A percentile compares a stretch with the other conserved stretches of the same genome.
Evolutionary conservation across 2,888 invertebrate genomes (phyloP).

Genomic region (Ceramica pisi): DNA sequence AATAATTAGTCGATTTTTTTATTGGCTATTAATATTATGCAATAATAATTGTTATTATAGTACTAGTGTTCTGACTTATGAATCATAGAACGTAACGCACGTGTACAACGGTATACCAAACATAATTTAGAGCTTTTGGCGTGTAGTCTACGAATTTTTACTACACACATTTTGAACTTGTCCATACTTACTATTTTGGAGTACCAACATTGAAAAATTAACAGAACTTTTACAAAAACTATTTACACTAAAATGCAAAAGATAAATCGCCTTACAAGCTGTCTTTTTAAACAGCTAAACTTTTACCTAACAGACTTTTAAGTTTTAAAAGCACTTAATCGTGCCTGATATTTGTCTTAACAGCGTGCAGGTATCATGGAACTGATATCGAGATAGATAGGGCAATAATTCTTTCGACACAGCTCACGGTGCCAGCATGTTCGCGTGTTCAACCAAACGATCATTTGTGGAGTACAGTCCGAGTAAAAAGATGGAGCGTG

Average conservation of each 20-base stretch:
- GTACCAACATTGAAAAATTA: background rate
- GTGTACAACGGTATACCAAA: constrained; percentile 1
- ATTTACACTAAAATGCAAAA: constrained; percentile 21
- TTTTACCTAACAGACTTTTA: constrained; percentile 43
- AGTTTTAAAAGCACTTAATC: constrained; percentile 60
- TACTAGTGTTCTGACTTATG: constrained; percentile 15
- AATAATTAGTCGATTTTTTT: constrained; percentile 68
- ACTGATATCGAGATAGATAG: constrained; percentile 65
- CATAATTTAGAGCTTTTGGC: background rate
- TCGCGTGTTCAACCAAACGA: constrained; percentile 81
- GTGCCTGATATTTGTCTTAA: constrained; percentile 65
- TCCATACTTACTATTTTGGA: background rate
- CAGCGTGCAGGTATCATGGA: constrained; percentile 62
- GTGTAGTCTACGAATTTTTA: background rate
- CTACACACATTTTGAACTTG: background rate
- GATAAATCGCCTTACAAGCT: constrained; percentile 28
- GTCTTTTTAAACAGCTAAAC: constrained; percentile 30
- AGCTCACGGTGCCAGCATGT: constrained; percentile 72
- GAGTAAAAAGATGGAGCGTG: constrained; percentile 62
- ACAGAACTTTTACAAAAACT: background rate
- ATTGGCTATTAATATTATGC: constrained; percentile 48
- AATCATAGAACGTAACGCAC: constrained; percentile 18
- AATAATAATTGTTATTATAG: constrained; percentile 47
- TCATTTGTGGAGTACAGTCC: constrained; percentile 78
- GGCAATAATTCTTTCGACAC: constrained; percentile 67